Conservation (phyloP, 2,113 vertebrate species). For the Mesocricetus auratus region DNA sequence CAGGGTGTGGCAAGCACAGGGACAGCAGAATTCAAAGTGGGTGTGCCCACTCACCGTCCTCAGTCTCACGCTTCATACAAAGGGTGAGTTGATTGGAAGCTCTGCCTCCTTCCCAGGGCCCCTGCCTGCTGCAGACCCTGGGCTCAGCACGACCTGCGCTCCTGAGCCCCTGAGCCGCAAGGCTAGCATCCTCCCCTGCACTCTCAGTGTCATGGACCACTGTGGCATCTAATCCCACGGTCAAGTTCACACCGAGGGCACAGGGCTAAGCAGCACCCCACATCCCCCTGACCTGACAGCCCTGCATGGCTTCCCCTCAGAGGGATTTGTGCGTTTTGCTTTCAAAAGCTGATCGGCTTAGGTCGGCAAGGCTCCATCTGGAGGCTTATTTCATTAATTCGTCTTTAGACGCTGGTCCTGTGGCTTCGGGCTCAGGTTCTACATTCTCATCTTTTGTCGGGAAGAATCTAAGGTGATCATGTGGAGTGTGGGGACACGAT, state of each 20-base stretch:
- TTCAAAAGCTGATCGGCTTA: constrained; percentile 43
- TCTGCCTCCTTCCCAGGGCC: background rate
- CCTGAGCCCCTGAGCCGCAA: background rate
- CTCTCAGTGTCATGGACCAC: background rate
- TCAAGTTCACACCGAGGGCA: background rate
- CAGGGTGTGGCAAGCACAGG: background rate
- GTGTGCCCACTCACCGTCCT: background rate
- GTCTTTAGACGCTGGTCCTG: constrained; percentile 20
- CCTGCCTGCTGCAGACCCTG: background rate
- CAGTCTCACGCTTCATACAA: background rate
- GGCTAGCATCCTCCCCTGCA: background rate
- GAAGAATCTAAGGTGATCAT: background rate
- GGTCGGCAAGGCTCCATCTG: constrained; percentile 65
- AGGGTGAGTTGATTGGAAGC: background rate
- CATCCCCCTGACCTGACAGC: background rate
- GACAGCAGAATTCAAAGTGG: background rate
- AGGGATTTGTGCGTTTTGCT: constrained; percentile 10
- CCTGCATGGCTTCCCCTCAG: background rate
- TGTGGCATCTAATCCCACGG: background rate
- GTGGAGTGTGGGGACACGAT: background rate
- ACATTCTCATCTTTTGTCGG: background rate
- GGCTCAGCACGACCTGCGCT: accelerated
- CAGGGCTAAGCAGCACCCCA: background rate
- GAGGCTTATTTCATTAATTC: constrained; percentile 66
- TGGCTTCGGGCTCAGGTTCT: background rate